Percentiles rank a stretch among this genome's conserved stretches.
These are phyloP conservation scores for Andrena cerasifolii DNA, from an alignment of 1,140 invertebrate species.

Conservation along the genomic window DNA sequence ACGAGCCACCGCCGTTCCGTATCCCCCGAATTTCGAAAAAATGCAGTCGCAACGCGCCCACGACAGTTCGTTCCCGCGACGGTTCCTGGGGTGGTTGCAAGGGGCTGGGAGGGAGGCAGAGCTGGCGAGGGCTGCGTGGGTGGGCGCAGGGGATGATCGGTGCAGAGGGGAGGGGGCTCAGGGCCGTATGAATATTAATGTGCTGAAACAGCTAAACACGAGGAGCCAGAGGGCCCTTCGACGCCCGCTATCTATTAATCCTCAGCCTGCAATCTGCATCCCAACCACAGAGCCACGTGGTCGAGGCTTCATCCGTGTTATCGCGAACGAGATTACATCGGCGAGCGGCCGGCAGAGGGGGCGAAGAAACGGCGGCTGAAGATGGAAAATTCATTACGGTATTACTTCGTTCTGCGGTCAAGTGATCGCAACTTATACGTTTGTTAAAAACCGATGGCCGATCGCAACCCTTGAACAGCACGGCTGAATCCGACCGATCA, in stretches of 20 bases:
- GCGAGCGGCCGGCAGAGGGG: neutral
- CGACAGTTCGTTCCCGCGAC: constrained; percentile 7
- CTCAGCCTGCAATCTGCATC: constrained; percentile 66
- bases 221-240: constrained; percentile 69
- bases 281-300: constrained; percentile 36
- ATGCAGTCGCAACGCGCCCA: constrained; percentile 31
- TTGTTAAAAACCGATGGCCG: constrained; percentile 17
- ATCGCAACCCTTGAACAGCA: neutral
- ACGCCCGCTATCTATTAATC: constrained; percentile 66
- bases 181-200: constrained; percentile 78
- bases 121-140: neutral
- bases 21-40: constrained; percentile 54
- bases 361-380: neutral
- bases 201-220: constrained; percentile 78
- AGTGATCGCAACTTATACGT: constrained; percentile 29
- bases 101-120: neutral
- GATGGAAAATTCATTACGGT: constrained; percentile 41
- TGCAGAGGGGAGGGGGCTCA: constrained; percentile 2
- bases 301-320: constrained; percentile 10
- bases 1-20: neutral
- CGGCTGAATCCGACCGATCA: no score
- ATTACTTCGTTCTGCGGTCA: constrained; percentile 40
- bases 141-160: constrained; percentile 1
- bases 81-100: neutral
- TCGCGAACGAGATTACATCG: constrained; percentile 34